Conservation (phyloP, 2,888 invertebrate genomes). For the Metacarcinus magister region DNA sequence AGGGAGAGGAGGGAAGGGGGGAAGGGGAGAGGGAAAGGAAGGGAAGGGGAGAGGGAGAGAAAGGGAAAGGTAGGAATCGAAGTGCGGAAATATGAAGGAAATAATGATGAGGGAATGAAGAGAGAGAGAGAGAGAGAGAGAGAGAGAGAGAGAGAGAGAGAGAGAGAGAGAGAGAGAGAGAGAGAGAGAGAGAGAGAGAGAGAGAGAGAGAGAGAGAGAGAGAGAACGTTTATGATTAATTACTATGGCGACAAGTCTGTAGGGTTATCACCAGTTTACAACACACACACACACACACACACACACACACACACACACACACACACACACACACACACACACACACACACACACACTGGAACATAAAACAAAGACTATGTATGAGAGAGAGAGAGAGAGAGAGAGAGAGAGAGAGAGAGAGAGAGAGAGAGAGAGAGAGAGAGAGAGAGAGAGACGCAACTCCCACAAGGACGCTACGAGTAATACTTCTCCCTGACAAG, state of each 20-base stretch:
- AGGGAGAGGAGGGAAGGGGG: not conserved
- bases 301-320: constrained; percentile 27
- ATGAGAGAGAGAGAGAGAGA: not conserved
- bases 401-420: not conserved
- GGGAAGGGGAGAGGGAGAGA: not conserved
- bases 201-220: not conserved
- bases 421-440: not conserved
- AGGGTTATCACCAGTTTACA: not conserved
- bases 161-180: constrained; percentile 26
- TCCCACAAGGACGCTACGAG: no score
- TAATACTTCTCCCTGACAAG: no score
- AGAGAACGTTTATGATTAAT: not conserved
- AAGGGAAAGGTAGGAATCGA: not conserved
- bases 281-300: no score
- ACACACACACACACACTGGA: constrained; percentile 26
- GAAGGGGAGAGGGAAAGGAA: not conserved
- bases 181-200: not conserved
- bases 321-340: constrained; percentile 55
- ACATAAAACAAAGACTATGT: not conserved
- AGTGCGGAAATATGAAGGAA: no score
- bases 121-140: constrained; percentile 16
- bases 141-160: constrained; percentile 26
- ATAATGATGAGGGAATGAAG: not conserved
- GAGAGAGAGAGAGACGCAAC: not conserved
- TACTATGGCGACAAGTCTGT: not conserved